Evolutionary conservation across 2,888 invertebrate species (phyloP).

Genomic region (Acleris holmiana): DNA sequence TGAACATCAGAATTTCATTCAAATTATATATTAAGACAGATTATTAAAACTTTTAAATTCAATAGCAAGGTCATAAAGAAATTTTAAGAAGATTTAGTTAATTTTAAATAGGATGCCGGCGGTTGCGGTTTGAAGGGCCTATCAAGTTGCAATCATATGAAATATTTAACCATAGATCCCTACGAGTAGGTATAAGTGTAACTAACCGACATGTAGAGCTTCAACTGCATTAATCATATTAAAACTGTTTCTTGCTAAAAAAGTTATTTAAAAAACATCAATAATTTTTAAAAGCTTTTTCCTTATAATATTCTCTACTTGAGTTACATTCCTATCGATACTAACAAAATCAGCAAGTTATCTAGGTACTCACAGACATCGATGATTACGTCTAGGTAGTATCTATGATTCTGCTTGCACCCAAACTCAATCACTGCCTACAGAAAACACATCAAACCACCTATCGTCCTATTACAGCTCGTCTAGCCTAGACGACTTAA

Average conservation of each 20-base stretch:
- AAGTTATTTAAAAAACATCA: too few relatives aligned
- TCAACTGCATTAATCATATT: too few relatives aligned
- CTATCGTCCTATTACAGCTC: conserved; percentile 6
- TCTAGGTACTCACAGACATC: conserved; percentile 31
- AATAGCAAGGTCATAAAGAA: too few relatives aligned
- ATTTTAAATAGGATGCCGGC: background rate
- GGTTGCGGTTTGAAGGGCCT: conserved; percentile 12
- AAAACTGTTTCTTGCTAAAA: too few relatives aligned
- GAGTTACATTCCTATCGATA: background rate
- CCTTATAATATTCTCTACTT: background rate
- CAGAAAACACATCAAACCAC: conserved; percentile 12
- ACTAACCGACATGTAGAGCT: too few relatives aligned
- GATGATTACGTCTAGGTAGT: conserved; percentile 14
- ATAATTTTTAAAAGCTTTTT: background rate
- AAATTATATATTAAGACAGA: too few relatives aligned
- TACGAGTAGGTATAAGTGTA: background rate
- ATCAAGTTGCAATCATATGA: background rate
- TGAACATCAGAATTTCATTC: too few relatives aligned
- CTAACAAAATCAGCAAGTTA: conserved; percentile 11
- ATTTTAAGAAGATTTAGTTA: background rate
- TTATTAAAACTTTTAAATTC: too few relatives aligned
- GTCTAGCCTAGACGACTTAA: background rate
- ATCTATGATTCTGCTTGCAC: conserved; percentile 28
- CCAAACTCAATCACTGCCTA: conserved; percentile 24
- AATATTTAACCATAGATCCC: too few relatives aligned